Percentiles rank a stretch among this genome's conserved stretches.
These are phyloP conservation scores for Antechinus flavipes DNA, from an alignment of 2,113 vertebrate genomes.

Conservation along the genomic window DNA sequence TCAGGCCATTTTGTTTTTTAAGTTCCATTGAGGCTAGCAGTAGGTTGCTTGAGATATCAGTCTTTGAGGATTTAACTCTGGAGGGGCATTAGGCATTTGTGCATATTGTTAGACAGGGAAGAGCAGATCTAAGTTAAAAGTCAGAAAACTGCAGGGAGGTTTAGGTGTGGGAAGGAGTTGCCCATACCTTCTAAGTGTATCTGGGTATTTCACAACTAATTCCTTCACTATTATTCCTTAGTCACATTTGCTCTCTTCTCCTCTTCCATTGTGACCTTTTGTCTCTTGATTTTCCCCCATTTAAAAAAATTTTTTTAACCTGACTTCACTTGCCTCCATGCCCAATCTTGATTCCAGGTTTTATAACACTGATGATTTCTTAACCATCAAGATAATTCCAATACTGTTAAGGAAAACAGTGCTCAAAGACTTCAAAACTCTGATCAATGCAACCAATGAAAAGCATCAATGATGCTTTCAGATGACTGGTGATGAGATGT, in stretches of 20 bases:
- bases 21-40: background rate
- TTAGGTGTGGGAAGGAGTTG: background rate
- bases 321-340: background rate
- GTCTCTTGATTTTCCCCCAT: background rate
- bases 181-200: background rate
- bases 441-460: background rate
- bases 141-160: background rate
- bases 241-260: background rate
- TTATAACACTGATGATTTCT: background rate
- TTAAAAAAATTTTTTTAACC: background rate
- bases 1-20: background rate
- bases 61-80: background rate
- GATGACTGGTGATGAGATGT: background rate
- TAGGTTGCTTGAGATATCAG: background rate
- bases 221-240: background rate
- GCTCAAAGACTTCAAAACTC: background rate
- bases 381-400: background rate
- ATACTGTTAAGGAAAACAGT: background rate
- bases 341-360: background rate
- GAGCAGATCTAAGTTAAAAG: background rate
- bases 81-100: background rate
- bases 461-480: background rate
- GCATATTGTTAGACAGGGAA: background rate
- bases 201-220: background rate
- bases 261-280: background rate